A percentile compares a stretch with the other conserved stretches of the same genome.
Conservation (phyloP, 2,888 invertebrate species). For the Notocelia uddmanniana region DNA sequence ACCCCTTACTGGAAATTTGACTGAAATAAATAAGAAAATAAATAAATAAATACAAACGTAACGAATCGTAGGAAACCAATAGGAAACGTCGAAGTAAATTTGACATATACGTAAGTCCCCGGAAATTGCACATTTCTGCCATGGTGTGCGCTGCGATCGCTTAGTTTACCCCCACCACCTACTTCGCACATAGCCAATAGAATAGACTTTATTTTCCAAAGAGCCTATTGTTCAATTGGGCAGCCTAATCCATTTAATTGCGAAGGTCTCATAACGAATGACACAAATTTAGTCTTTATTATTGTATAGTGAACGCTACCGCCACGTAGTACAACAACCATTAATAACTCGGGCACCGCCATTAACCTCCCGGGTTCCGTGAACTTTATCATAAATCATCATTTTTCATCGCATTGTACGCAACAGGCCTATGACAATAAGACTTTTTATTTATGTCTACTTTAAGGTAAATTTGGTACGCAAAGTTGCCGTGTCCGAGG, state of each 20-base stretch:
- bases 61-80: no score
- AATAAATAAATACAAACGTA: no score
- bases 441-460: slow-evolving; percentile 26
- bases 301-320: slow-evolving; percentile 27
- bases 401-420: slow-evolving; percentile 56
- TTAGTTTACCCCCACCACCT: no score
- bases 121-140: no score
- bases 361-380: slow-evolving; percentile 53
- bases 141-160: no score
- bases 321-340: slow-evolving; percentile 49
- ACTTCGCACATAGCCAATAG: no score
- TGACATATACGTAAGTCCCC: no score
- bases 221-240: neutral
- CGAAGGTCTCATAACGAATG: slow-evolving; percentile 27
- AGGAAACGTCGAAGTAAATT: no score
- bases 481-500: neutral
- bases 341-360: slow-evolving; percentile 64
- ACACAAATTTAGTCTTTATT: slow-evolving; percentile 42
- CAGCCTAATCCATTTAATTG: slow-evolving; percentile 13
- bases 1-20: no score
- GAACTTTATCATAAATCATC: slow-evolving; percentile 63
- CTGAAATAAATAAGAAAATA: no score
- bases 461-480: slow-evolving; percentile 8
- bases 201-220: no score
- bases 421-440: slow-evolving; percentile 45